Conservation (phyloP, 2,113 vertebrate species). For the Oxyura jamaicensis region DNA sequence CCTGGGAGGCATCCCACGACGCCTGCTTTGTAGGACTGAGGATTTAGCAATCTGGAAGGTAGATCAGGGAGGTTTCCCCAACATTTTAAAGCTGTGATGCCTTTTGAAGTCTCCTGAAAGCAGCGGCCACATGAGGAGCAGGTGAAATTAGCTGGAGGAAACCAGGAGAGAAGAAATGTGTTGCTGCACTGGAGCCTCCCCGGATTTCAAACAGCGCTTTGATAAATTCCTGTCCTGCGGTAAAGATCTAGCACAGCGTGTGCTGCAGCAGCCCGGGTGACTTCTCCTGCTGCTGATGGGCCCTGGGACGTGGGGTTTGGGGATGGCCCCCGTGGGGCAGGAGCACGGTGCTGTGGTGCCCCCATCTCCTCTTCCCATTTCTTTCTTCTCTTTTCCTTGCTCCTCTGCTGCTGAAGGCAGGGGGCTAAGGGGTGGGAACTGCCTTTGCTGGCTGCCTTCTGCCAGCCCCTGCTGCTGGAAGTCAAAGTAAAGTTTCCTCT, state of each 20-base stretch:
- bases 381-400: background rate
- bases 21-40: background rate
- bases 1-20: background rate
- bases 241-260: background rate
- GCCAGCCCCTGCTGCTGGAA: background rate
- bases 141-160: background rate
- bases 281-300: background rate
- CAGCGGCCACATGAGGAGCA: background rate
- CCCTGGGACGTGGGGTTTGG: background rate
- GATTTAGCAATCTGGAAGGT: background rate
- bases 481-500: background rate
- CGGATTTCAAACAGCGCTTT: background rate
- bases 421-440: background rate
- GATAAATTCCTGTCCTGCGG: background rate
- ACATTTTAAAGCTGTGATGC: background rate
- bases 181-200: background rate
- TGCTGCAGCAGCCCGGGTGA: fast-evolving
- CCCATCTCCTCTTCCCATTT: background rate
- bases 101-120: background rate
- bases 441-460: background rate
- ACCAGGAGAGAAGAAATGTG: background rate
- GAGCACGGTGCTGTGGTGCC: background rate
- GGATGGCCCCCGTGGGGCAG: background rate
- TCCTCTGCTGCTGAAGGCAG: background rate
- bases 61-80: background rate